Conservation (phyloP, 2,797 vertebrate species). For the Gymnothorax javanicus region DNA sequence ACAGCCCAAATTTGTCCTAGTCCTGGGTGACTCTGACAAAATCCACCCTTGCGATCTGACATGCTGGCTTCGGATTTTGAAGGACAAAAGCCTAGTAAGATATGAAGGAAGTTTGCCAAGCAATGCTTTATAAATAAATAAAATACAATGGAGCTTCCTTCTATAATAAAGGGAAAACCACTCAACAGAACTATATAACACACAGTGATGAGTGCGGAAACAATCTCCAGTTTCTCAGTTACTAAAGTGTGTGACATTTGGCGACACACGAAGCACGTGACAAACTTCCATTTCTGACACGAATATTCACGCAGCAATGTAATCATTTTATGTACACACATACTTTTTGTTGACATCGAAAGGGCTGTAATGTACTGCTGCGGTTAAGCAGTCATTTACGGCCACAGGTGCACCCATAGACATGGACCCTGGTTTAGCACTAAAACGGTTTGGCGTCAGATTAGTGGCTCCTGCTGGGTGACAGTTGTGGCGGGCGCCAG, state of each 20-base stretch:
- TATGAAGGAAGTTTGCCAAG: too few relatives aligned
- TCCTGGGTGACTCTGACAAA: too few relatives aligned
- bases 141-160: too few relatives aligned
- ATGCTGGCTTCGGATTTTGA: too few relatives aligned
- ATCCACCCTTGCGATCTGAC: too few relatives aligned
- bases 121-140: too few relatives aligned
- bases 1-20: too few relatives aligned
- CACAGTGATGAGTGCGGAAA: too few relatives aligned
- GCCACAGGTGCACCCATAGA: neutral
- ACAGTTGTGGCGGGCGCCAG: neutral
- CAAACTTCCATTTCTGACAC: neutral
- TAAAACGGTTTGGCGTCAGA: neutral
- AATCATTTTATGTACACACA: neutral
- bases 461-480: neutral
- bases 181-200: too few relatives aligned
- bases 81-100: too few relatives aligned
- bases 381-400: neutral
- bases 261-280: neutral
- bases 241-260: neutral
- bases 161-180: too few relatives aligned
- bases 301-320: neutral
- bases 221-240: neutral
- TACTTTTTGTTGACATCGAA: neutral
- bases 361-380: neutral
- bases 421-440: neutral